These are phyloP conservation scores for Pangasianodon hypophthalmus DNA, from an alignment of 2,113 vertebrate genomes.

Conservation along the genomic window DNA sequence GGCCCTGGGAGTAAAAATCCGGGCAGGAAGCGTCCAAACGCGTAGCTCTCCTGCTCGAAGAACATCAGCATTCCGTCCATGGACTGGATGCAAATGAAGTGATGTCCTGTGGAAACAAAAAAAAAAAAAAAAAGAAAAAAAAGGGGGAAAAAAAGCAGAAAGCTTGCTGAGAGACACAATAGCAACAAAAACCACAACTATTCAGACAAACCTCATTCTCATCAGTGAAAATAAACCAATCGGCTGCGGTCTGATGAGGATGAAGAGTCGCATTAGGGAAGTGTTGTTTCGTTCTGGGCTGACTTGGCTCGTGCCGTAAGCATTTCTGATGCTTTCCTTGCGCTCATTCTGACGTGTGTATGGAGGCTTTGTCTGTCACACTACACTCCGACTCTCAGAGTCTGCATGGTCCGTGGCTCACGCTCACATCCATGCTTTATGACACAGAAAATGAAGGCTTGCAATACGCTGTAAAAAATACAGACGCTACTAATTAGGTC, in stretches of 20 bases:
- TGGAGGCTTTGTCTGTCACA: constrained; percentile 53
- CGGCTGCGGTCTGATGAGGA: neutral
- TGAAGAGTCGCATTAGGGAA: neutral
- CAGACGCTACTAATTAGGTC: constrained; percentile 73
- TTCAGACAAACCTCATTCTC: constrained; percentile 1
- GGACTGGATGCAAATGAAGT: constrained; percentile 95
- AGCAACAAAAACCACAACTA: constrained; percentile 1
- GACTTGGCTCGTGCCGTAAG: constrained; percentile 36
- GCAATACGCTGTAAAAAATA: constrained; percentile 62
- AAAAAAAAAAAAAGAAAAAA: no score
- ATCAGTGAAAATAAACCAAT: neutral
- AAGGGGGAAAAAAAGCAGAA: neutral
- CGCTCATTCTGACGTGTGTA: constrained; percentile 69
- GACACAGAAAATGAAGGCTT: constrained; percentile 62
- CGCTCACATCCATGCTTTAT: constrained; percentile 61
- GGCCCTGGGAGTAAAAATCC: constrained; percentile 93
- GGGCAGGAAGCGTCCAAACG: constrained; percentile 91
- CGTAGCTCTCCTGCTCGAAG: constrained; percentile 96
- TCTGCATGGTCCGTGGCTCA: constrained; percentile 56
- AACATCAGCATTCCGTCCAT: constrained; percentile 98
- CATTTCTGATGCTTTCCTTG: constrained; percentile 53
- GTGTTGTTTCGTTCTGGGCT: neutral
- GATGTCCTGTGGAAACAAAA: constrained; percentile 79
- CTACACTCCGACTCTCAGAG: neutral
- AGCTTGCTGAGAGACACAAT: neutral